Base-by-base conservation (phyloP, 1,140 invertebrate species). In the Apis cerana region DNA sequence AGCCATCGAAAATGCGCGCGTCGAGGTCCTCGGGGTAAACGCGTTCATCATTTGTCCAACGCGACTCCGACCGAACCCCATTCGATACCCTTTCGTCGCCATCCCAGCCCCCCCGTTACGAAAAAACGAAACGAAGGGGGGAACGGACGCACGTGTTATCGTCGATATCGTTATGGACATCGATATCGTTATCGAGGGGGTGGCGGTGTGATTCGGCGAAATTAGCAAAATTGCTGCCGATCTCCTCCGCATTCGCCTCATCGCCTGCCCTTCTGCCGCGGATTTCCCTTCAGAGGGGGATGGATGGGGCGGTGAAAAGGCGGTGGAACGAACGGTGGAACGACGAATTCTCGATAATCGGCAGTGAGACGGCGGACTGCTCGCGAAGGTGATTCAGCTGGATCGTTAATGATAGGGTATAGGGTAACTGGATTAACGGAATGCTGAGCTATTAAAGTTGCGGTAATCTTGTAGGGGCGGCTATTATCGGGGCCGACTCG, bases 191-290 rank as follows among this genome's bases (percentile, higher is more conserved):
- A 76, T 64, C 80, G 75, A 64, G 27, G 56, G 54, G 72, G 27
- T 27, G 27, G 27, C 27, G 33, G 27, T 56, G 74, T 69, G 69
- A 69, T 82, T 77, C 23, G 54, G 58, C 56, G 23, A 62, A 82
- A 82, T 82, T 82, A 82, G 74, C 64, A 27, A 54, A 82, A 82
- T 62, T 69, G 80, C 54, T 15, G 54, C 23, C 80, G n/a, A 61
- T 64, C 67, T 21, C 19, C 48, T 1, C 59, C 58, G n/a, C 0
- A 21, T 15, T 23, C 11, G 33, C 10, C 12, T 3, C 33, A 33
- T n/a, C n/a, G n/a, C 33, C 33, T 43, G 33, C 33, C 33, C n/a
- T 12, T 9, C 21, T 4, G 7, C 0, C 59, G 17, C 10, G 11
- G 3, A 43, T 43, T 43, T 43, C 33, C 5, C 52, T 54, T 33